phyloP scores from a whole-genome alignment of 2,113 vertebrate species.

The Misgurnus anguillicaudatus region DNA sequence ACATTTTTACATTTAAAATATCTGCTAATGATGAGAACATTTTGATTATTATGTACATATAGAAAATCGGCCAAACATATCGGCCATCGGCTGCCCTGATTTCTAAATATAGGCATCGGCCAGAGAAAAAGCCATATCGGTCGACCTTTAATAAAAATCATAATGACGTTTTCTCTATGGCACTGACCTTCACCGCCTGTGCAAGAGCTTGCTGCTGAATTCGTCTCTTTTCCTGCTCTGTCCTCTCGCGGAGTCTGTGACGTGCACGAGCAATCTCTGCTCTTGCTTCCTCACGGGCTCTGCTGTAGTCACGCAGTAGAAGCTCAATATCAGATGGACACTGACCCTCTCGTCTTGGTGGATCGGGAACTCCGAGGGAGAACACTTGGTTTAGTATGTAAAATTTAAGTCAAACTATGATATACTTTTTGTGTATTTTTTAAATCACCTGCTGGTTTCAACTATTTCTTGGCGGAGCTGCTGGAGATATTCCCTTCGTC shows the following conservation, averaged over 20 bases:
- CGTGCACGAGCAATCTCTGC: slow-evolving; percentile 86
- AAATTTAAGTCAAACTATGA: not conserved
- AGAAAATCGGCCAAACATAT: too few species aligned
- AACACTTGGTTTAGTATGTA: slow-evolving; percentile 8
- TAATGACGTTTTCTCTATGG: not conserved
- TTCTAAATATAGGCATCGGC: too few species aligned
- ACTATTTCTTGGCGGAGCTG: slow-evolving; percentile 82
- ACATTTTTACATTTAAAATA: too few species aligned
- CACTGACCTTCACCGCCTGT: slow-evolving; percentile 78
- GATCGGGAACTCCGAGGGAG: slow-evolving; percentile 71
- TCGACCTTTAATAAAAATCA: too few species aligned
- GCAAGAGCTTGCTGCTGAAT: slow-evolving; percentile 81
- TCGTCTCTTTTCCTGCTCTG: slow-evolving; percentile 85
- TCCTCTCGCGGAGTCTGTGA: slow-evolving; percentile 82
- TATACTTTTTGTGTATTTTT: not conserved
- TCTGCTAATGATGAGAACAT: too few species aligned
- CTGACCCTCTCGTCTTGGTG: slow-evolving; percentile 63
- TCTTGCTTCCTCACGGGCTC: slow-evolving; percentile 87
- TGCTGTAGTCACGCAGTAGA: slow-evolving; percentile 84
- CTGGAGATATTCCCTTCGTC: slow-evolving; percentile 78
- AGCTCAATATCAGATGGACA: slow-evolving; percentile 85
- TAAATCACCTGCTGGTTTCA: slow-evolving; percentile 78
- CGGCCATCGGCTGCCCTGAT: too few species aligned
- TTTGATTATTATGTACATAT: too few species aligned
- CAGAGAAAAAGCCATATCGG: too few species aligned